Conservation (phyloP, 2,113 vertebrate species). For the Microtus oregoni region DNA sequence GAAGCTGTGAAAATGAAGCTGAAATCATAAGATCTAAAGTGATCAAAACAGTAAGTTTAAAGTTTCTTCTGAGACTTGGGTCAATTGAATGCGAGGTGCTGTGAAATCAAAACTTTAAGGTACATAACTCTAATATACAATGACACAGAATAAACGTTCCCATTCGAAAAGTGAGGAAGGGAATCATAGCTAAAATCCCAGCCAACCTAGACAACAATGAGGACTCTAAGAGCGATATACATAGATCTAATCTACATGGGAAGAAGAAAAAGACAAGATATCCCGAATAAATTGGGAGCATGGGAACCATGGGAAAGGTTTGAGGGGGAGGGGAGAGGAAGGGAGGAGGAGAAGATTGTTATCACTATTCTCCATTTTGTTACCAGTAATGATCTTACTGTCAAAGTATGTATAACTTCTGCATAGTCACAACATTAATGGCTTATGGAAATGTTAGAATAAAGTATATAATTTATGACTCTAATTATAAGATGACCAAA, state of each 20-base stretch:
- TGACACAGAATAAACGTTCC: background rate
- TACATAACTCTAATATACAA: background rate
- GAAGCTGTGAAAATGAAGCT: too few relatives aligned
- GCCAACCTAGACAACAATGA: too few relatives aligned
- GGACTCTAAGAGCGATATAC: too few relatives aligned
- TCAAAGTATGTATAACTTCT: constrained; percentile 9
- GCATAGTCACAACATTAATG: background rate
- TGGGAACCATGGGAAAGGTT: too few relatives aligned
- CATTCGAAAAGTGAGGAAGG: background rate
- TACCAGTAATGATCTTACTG: background rate
- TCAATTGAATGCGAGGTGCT: background rate
- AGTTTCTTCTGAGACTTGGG: background rate
- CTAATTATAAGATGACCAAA: background rate
- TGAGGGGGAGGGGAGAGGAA: too few relatives aligned
- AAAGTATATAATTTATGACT: background rate
- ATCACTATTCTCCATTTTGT: background rate
- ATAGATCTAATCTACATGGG: too few relatives aligned
- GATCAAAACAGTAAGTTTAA: background rate
- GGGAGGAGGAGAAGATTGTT: background rate
- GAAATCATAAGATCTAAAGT: background rate
- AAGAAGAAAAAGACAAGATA: too few relatives aligned
- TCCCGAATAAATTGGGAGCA: too few relatives aligned
- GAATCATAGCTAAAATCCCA: background rate
- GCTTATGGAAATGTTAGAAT: background rate
- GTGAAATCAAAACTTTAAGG: background rate